These are phyloP conservation scores for Scaptodrosophila latifasciaeformis DNA, from an alignment of 2,888 invertebrate species.

Conservation along the genomic window DNA sequence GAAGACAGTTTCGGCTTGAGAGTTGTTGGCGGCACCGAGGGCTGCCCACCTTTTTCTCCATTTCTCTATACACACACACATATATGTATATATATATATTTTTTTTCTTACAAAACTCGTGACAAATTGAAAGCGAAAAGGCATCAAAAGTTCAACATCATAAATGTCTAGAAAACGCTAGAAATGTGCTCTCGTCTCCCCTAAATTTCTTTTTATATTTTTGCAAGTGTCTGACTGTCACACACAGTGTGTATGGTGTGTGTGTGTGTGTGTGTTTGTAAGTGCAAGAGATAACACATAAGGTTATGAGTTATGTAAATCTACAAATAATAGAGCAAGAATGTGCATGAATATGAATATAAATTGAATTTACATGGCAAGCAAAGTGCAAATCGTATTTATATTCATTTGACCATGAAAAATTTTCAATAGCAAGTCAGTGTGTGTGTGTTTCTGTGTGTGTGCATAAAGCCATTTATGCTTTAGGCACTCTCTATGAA, in stretches of 20 bases:
- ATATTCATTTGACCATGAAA: conserved; percentile 64
- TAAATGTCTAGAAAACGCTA: conserved; percentile 27
- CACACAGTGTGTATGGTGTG: not conserved
- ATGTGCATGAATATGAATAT: conserved; percentile 67
- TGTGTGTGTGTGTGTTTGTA: conserved; percentile 4
- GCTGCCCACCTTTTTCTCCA: too few species aligned
- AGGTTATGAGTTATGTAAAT: conserved; percentile 50
- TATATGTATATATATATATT: conserved; percentile 3
- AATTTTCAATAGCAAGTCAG: not conserved
- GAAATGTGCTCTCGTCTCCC: too few species aligned
- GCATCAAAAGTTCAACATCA: conserved; percentile 45
- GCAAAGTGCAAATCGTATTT: conserved; percentile 59
- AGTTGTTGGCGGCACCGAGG: too few species aligned
- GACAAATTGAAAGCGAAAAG: conserved; percentile 64
- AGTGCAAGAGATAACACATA: conserved; percentile 10
- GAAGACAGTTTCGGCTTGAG: too few species aligned
- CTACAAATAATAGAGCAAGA: conserved; percentile 60
- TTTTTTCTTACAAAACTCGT: conserved; percentile 34
- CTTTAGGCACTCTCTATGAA: too few species aligned
- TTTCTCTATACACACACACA: not conserved
- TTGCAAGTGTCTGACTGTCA: not conserved
- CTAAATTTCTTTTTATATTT: too few species aligned
- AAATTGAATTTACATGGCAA: conserved; percentile 63
- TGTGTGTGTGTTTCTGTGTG: not conserved
- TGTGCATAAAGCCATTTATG: too few species aligned